Evolutionary conservation across 2,888 invertebrate species (phyloP).

Genomic region (Cheilosia vernalis): DNA sequence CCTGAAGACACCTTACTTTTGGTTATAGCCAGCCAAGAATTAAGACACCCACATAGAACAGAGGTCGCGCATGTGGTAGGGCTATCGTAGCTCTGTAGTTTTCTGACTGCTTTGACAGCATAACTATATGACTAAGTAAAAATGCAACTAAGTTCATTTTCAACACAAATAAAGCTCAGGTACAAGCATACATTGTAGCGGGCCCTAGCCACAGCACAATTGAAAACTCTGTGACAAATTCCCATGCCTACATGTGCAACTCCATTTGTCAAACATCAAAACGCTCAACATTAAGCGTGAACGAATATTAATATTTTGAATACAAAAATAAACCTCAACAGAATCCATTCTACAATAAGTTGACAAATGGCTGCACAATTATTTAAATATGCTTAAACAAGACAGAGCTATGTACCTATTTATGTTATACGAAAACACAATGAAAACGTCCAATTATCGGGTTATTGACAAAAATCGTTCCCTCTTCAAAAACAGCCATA

Average conservation of each 20-base stretch:
- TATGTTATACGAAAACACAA: slow-evolving; percentile 31
- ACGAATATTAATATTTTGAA: neutral
- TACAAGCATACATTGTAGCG: no score
- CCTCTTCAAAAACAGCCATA: slow-evolving; percentile 4
- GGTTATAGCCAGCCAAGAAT: no score
- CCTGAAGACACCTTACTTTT: no score
- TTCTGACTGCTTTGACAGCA: no score
- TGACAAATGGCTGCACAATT: slow-evolving; percentile 68
- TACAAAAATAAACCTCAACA: slow-evolving; percentile 15
- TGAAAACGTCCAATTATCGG: slow-evolving; percentile 55
- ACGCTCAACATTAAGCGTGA: neutral
- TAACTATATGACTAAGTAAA: no score
- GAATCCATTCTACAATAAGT: slow-evolving; percentile 42
- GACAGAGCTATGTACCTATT: neutral
- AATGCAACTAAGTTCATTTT: no score
- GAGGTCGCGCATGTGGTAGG: no score
- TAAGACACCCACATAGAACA: no score
- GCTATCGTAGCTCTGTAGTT: no score
- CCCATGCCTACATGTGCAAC: neutral
- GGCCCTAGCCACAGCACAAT: no score
- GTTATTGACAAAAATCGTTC: slow-evolving; percentile 44
- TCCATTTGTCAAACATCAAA: neutral
- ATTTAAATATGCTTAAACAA: slow-evolving; percentile 55
- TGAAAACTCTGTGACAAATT: neutral
- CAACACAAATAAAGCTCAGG: no score